These are phyloP conservation scores for Heliopora coerulea DNA, from an alignment of 92 coral and sea anemone genomes.

Conservation along the genomic window DNA sequence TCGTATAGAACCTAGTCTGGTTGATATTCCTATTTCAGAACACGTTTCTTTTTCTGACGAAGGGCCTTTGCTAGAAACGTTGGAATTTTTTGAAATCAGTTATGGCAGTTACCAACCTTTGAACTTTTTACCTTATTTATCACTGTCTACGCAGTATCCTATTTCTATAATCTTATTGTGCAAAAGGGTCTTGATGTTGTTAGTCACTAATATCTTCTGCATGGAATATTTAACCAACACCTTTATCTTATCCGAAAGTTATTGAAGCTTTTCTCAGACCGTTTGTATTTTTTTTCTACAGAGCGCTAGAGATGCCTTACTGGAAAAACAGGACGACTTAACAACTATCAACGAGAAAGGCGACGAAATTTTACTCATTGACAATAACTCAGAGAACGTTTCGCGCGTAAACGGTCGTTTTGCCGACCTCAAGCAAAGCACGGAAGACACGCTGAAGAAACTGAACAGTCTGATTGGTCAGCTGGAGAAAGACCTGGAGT, in stretches of 20 bases:
- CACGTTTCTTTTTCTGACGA: no score
- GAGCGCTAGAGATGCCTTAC: conserved; percentile 23
- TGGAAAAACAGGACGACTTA: conserved; percentile 14
- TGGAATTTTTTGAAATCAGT: no score
- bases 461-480: conserved; percentile 15
- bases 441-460: conserved; percentile 19
- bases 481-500: conserved; percentile 13
- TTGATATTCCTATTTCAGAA: no score
- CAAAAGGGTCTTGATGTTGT: not conserved
- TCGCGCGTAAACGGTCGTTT: conserved; percentile 39
- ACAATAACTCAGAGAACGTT: conserved; percentile 31
- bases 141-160: no score
- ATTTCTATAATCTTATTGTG: no score
- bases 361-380: conserved; percentile 24
- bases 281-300: not conserved
- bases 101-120: no score
- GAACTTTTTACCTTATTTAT: no score
- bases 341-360: conserved; percentile 34
- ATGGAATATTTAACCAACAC: no score
- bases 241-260: no score
- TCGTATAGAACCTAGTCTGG: no score
- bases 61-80: no score
- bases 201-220: no score
- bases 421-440: conserved; percentile 41
- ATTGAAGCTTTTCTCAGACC: not conserved